Conservation (phyloP, 1,140 invertebrate species). For the Drosophila pallidifrons region DNA sequence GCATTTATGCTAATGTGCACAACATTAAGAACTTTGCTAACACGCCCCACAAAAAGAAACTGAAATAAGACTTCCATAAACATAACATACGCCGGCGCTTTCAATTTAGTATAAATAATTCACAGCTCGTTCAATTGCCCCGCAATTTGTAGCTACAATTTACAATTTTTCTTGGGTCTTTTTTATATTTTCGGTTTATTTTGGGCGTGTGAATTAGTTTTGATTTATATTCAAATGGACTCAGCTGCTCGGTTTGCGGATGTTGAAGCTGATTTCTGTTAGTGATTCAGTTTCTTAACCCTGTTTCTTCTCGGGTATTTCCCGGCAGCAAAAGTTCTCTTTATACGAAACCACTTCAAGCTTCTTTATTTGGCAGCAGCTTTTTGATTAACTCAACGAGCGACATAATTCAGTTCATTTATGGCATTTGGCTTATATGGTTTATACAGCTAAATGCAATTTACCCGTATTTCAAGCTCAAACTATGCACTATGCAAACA, state of each 20-base stretch:
- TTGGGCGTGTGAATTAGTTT: slow-evolving; percentile 78
- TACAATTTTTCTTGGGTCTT: slow-evolving; percentile 5
- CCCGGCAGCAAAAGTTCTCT: slow-evolving; percentile 37
- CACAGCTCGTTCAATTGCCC: slow-evolving; percentile 54
- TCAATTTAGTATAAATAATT: slow-evolving; percentile 57
- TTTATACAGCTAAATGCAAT: slow-evolving; percentile 62
- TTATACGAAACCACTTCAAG: slow-evolving; percentile 43
- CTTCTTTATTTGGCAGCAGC: slow-evolving; percentile 70
- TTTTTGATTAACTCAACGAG: slow-evolving; percentile 67
- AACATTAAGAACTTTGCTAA: slow-evolving; percentile 36
- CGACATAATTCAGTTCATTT: slow-evolving; percentile 76
- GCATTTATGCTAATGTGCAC: slow-evolving; percentile 41
- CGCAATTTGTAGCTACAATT: slow-evolving; percentile 46
- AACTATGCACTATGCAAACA: slow-evolving; percentile 22
- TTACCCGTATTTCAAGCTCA: slow-evolving; percentile 42
- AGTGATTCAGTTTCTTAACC: slow-evolving; percentile 33
- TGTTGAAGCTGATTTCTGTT: slow-evolving; percentile 41
- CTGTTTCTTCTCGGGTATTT: slow-evolving; percentile 57
- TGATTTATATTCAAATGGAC: slow-evolving; percentile 52
- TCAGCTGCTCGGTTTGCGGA: slow-evolving; percentile 57
- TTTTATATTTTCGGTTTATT: slow-evolving; percentile 39
- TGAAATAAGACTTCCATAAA: slow-evolving; percentile 5
- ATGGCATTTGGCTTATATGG: slow-evolving; percentile 73
- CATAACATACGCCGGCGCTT: slow-evolving; percentile 6
- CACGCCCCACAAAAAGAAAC: slow-evolving; percentile 30